A percentile compares a stretch with the other conserved stretches of the same genome.
phyloP scores from a whole-genome alignment of 2,797 vertebrate species.

The Xerus rutilus region DNA sequence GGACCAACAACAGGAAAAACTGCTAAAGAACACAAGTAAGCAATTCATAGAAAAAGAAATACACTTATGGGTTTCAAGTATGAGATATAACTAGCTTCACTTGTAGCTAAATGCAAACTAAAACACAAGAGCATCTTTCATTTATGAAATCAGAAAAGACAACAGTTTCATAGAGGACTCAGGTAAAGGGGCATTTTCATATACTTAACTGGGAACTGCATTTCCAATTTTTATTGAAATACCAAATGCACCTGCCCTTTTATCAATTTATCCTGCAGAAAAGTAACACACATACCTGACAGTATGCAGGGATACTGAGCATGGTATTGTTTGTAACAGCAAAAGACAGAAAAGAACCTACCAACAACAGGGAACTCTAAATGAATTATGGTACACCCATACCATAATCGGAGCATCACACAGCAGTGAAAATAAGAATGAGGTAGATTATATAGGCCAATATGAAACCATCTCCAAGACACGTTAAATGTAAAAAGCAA shows the following conservation, averaged over 20 bases:
- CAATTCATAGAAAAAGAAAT: slow-evolving; percentile 27
- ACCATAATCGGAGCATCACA: not conserved
- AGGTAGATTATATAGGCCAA: slow-evolving; percentile 31
- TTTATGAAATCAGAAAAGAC: slow-evolving; percentile 4
- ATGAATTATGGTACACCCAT: not conserved
- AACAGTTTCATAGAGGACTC: not conserved
- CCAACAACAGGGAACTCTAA: not conserved
- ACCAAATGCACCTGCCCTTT: not conserved
- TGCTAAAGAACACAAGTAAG: not conserved
- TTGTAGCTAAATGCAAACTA: not conserved
- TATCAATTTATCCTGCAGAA: not conserved
- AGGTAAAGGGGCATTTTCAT: not conserved
- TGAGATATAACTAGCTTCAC: not conserved
- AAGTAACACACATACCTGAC: not conserved
- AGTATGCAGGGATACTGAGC: not conserved
- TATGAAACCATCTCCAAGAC: not conserved
- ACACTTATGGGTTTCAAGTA: slow-evolving; percentile 6
- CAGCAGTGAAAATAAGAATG: not conserved
- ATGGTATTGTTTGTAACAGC: not conserved
- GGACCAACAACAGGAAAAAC: not conserved
- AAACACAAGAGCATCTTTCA: slow-evolving; percentile 40
- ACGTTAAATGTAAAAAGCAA: not conserved
- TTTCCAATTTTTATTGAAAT: slow-evolving; percentile 3
- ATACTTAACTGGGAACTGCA: not conserved
- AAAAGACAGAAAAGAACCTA: slow-evolving; percentile 2